Evolutionary conservation across 2,888 invertebrate genomes (phyloP), one percentile per base, ranked within the genome.

Genomic region (Campopleginae sp.): DNA sequence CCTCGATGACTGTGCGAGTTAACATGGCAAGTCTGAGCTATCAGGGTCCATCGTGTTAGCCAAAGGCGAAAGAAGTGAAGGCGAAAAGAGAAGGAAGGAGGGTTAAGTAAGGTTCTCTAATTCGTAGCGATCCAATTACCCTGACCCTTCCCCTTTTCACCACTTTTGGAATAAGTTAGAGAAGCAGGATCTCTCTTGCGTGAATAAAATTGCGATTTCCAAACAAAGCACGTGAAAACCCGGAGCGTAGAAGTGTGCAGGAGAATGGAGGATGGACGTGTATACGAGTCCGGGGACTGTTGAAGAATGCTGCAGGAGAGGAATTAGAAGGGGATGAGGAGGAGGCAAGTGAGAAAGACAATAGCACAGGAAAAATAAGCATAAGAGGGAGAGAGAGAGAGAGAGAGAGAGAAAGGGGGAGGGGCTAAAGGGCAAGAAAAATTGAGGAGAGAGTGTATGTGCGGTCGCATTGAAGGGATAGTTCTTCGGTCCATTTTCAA

Each of bases 71-170:
- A 48, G 46, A 70, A 70, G 71, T 6, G n/a, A 51, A 42, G 33
- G 33, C 31, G 33, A 48, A 48, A 17, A 33, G 19, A n/a, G n/a
- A 38, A 17, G 65, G 65, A 65, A 38, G 46, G 27, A 61, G 68
- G 81, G 84, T 79, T 80, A 82, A 84, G 82, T 88, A 88, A 90
- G 89, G 88, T 87, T 88, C 87, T 87, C 89, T 91, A 91, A 91
- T 91, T 91, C 90, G 87, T 87, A 88, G 87, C 89, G 90, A 91
- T 91, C 91, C 90, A 91, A 91, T 91, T 91, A 91, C 89, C 89
- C 87, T 89, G 89, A 90, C 83, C 82, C 78, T 48, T 23, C 46
- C 19, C 33, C 63, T 33, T 63, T 63, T 65, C 33, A 38, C 77
- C 71, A 70, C 87, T 88, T 87, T 84, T 87, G 80, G 89, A 90